Conservation (phyloP, 2,113 vertebrate genomes). For the Paramisgurnus dabryanus region DNA sequence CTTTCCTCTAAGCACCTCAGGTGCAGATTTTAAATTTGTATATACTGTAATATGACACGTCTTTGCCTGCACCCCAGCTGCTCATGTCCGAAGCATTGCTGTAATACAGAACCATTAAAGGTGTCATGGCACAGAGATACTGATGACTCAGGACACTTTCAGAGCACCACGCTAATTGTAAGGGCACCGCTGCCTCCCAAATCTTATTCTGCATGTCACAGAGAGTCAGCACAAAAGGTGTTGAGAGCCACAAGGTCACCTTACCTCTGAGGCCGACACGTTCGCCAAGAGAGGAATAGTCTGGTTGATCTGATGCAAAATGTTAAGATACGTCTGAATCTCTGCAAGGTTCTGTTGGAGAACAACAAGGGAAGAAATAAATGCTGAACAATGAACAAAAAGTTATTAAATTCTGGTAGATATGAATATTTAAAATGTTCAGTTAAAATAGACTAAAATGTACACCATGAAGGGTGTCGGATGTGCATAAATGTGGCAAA, state of each 20-base stretch:
- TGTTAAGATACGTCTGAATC: slow-evolving; percentile 90
- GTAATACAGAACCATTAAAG: not conserved
- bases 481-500: too few species aligned
- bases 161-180: not conserved
- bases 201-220: slow-evolving; percentile 10
- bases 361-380: slow-evolving; percentile 1
- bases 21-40: not conserved
- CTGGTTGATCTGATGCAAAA: slow-evolving; percentile 91
- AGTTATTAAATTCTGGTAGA: too few species aligned
- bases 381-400: too few species aligned
- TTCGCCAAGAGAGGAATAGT: slow-evolving; percentile 75
- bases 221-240: not conserved
- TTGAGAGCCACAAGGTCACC: slow-evolving; percentile 47
- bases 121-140: not conserved
- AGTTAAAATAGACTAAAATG: too few species aligned
- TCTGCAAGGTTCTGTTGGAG: slow-evolving; percentile 87
- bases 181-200: not conserved
- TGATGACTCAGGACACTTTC: slow-evolving; percentile 8
- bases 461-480: too few species aligned
- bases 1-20: not conserved
- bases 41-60: not conserved
- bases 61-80: not conserved
- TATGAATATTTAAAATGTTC: too few species aligned
- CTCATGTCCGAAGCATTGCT: not conserved
- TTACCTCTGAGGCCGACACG: slow-evolving; percentile 82